A percentile compares a stretch with the other conserved stretches of the same genome.
Conservation (phyloP, 2,113 vertebrate genomes). For the Cranoglanis bouderius region DNA sequence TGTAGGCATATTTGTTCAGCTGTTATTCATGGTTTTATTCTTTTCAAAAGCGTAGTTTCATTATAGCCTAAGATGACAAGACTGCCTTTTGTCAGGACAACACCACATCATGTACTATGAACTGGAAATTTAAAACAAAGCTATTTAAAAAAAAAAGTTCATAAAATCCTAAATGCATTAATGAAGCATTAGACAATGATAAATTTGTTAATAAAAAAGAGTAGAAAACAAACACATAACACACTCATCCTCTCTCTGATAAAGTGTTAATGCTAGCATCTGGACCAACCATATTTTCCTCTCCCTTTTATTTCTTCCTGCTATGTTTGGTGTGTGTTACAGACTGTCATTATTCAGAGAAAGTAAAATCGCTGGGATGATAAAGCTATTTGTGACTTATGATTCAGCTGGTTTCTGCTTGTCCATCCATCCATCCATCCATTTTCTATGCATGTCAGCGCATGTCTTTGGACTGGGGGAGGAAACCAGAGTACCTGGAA, state of each 20-base stretch:
- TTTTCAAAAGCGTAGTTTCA: background rate
- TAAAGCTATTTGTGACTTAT: background rate
- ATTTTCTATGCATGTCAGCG: too few species aligned
- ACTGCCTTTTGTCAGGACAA: background rate
- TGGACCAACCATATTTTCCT: background rate
- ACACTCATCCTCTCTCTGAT: background rate
- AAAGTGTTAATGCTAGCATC: conserved; percentile 1
- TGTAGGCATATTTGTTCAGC: background rate
- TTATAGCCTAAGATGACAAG: background rate
- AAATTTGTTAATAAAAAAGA: background rate
- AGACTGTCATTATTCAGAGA: background rate
- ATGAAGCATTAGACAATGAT: background rate
- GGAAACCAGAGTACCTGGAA: too few species aligned
- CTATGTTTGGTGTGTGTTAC: background rate
- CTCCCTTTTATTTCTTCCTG: background rate
- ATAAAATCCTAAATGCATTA: background rate
- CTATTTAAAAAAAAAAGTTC: background rate
- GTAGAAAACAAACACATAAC: background rate
- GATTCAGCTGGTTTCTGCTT: background rate
- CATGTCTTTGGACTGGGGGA: too few species aligned
- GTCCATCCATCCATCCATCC: too few species aligned
- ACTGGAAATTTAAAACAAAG: background rate
- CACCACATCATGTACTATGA: background rate
- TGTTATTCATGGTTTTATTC: background rate
- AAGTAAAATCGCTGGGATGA: background rate